A percentile compares a stretch with the other conserved stretches of the same genome.
Evolutionary conservation across 2,888 invertebrate species (phyloP).

Genomic region (Luperina testacea): DNA sequence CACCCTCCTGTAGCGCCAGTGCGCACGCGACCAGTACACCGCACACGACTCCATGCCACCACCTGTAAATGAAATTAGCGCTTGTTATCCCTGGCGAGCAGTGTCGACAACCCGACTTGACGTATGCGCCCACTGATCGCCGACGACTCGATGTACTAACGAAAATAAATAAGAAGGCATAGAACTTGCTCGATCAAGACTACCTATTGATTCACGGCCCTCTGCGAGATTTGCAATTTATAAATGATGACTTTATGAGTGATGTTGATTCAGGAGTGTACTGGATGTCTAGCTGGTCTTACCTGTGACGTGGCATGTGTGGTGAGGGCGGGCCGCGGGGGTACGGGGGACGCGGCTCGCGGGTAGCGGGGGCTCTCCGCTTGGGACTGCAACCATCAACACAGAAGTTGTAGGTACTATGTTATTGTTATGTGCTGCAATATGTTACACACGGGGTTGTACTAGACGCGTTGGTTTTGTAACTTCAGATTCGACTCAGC

Average conservation of each 20-base stretch:
- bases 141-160: neutral
- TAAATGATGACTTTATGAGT: neutral
- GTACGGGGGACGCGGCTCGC: neutral
- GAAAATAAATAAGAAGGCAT: neutral
- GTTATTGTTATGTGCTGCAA: neutral
- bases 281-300: neutral
- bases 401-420: neutral
- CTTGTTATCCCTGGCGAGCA: neutral
- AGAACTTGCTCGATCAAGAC: neutral
- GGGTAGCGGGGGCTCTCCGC: neutral
- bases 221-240: neutral
- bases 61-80: conserved; percentile 31
- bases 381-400: conserved; percentile 24
- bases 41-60: conserved; percentile 44
- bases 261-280: neutral
- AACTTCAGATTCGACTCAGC: no score
- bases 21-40: conserved; percentile 48
- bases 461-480: no score
- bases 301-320: conserved; percentile 39
- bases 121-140: neutral
- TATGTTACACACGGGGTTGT: neutral
- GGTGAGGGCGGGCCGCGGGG: neutral
- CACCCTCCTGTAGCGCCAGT: conserved; percentile 5
- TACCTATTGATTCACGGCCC: no score
- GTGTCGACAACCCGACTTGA: neutral